These are phyloP conservation scores for Nymphalis c-album DNA, from an alignment of 2,888 invertebrate species.

Conservation along the genomic window DNA sequence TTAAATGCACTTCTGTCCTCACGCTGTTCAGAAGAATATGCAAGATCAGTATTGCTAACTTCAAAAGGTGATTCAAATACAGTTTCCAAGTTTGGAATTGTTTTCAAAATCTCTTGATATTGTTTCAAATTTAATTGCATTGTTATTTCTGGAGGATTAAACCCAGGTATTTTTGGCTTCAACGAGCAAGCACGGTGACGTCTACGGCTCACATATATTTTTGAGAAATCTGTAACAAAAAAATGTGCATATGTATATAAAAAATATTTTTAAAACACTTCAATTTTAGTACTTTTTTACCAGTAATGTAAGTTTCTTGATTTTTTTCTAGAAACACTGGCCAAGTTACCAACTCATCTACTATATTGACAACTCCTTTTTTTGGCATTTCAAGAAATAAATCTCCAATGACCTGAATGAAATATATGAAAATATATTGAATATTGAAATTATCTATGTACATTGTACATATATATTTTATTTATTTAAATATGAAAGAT, in stretches of 20 bases:
- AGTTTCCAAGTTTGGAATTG: conserved; percentile 5
- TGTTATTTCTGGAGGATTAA: conserved; percentile 44
- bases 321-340: conserved; percentile 54
- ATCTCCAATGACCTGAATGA: conserved; percentile 57
- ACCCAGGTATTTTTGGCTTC: conserved; percentile 49
- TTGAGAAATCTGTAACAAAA: conserved; percentile 46
- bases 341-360: conserved; percentile 53
- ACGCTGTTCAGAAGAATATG: conserved; percentile 20
- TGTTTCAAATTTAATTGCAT: conserved; percentile 40
- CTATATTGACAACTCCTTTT: conserved; percentile 48
- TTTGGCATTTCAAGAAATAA: conserved; percentile 48
- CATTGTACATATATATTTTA: no score
- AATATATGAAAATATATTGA: not conserved
- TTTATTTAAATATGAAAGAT: no score
- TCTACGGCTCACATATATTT: conserved; percentile 48
- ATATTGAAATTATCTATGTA: no score
- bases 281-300: conserved; percentile 6
- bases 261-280: not conserved
- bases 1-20: conserved; percentile 40
- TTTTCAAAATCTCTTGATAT: conserved; percentile 49
- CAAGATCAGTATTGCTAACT: conserved; percentile 49
- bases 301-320: conserved; percentile 48
- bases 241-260: not conserved
- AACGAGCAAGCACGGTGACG: conserved; percentile 51
- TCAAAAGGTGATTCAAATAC: not conserved